These are phyloP conservation scores for Phocoena phocoena DNA, from an alignment of 2,113 vertebrate genomes.

Conservation along the genomic window DNA sequence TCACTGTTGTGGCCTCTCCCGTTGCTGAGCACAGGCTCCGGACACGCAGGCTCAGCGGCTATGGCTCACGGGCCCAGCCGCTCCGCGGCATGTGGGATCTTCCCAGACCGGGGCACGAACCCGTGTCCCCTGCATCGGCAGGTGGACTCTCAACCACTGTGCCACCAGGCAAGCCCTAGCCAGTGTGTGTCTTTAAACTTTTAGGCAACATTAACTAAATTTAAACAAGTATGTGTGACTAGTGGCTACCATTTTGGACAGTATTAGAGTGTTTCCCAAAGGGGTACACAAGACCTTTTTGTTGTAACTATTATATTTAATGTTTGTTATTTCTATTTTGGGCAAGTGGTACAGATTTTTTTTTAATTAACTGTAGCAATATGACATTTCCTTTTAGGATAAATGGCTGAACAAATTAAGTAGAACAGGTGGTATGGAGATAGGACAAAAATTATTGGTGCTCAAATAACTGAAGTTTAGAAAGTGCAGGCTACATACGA, in stretches of 20 bases:
- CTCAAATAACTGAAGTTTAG: background rate
- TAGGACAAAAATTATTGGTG: background rate
- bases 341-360: background rate
- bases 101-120: no score
- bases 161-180: background rate
- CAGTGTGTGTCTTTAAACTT: background rate
- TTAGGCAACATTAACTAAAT: background rate
- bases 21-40: no score
- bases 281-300: background rate
- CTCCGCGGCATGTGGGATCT: no score
- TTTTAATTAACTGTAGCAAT: background rate
- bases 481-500: background rate
- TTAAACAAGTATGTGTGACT: background rate
- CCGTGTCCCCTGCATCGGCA: no score
- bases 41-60: no score
- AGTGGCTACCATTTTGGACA: background rate
- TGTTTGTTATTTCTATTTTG: background rate
- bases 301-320: background rate
- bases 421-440: background rate
- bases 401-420: background rate
- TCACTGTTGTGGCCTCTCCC: no score
- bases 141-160: no score
- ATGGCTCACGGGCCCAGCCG: no score
- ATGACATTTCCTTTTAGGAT: background rate
- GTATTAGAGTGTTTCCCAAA: background rate